phyloP scores from a whole-genome alignment of 2,797 vertebrate species.

The Mus minutoides region DNA sequence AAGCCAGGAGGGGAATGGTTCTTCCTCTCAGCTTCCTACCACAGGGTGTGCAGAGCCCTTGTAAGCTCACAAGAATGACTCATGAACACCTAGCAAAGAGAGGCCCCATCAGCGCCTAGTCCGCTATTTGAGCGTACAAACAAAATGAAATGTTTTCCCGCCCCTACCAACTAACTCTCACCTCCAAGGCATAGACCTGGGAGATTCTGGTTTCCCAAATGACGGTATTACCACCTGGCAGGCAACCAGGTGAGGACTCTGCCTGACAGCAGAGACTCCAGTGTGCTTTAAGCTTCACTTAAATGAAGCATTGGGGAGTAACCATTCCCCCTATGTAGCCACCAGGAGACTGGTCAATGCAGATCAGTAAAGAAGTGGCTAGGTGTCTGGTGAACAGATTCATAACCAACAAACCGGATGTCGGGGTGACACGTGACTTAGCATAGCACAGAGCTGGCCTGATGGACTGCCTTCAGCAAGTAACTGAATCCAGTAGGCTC shows the following conservation, averaged over 20 bases:
- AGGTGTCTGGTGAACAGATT: background rate
- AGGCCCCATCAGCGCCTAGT: background rate
- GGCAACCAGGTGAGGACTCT: background rate
- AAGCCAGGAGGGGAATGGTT: background rate
- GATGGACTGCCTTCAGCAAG: conserved; percentile 5
- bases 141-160: conserved; percentile 46
- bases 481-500: background rate
- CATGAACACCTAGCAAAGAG: conserved; percentile 31
- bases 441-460: background rate
- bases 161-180: conserved; percentile 47
- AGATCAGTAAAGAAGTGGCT: background rate
- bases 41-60: background rate
- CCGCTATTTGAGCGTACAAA: background rate
- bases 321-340: background rate
- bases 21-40: conserved; percentile 3
- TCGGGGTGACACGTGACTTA: background rate
- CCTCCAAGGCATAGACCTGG: background rate
- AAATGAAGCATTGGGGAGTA: background rate
- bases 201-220: background rate
- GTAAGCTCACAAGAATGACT: background rate
- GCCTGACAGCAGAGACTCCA: background rate
- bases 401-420: background rate
- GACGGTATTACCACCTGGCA: conserved; percentile 21
- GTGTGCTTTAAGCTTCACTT: background rate
- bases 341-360: background rate